phyloP scores from a whole-genome alignment of 2,113 vertebrate genomes.

The Eolophus roseicapilla region DNA sequence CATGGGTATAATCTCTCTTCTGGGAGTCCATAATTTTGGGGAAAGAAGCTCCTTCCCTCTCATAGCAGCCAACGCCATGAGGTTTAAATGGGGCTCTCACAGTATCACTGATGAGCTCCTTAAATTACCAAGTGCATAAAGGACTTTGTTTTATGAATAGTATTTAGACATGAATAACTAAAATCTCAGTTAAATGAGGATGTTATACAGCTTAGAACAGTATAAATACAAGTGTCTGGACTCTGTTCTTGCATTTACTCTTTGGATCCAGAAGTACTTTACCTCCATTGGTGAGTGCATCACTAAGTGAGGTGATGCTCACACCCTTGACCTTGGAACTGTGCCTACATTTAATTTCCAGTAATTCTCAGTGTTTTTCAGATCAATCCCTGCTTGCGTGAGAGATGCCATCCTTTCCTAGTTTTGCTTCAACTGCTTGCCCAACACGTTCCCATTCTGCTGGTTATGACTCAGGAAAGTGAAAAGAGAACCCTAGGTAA shows the following conservation, averaged over 20 bases:
- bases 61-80: rapidly evolving
- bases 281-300: not conserved
- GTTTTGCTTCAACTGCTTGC: not conserved
- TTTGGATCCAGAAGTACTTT: not conserved
- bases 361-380: not conserved
- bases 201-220: not conserved
- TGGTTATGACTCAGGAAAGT: not conserved
- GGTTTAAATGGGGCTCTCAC: rapidly evolving
- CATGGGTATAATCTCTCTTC: rapidly evolving
- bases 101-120: not conserved
- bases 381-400: not conserved
- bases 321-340: not conserved
- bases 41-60: not conserved
- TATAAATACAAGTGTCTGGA: not conserved
- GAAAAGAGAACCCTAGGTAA: not conserved
- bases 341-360: not conserved
- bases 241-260: not conserved
- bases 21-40: not conserved
- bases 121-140: not conserved
- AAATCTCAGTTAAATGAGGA: not conserved
- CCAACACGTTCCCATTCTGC: not conserved
- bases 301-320: not conserved
- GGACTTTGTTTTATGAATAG: not conserved
- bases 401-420: not conserved
- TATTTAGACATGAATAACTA: constrained; percentile 18